These are phyloP conservation scores for Mesoclemmys tuberculata DNA, from an alignment of 2,113 vertebrate genomes.

Conservation along the genomic window DNA sequence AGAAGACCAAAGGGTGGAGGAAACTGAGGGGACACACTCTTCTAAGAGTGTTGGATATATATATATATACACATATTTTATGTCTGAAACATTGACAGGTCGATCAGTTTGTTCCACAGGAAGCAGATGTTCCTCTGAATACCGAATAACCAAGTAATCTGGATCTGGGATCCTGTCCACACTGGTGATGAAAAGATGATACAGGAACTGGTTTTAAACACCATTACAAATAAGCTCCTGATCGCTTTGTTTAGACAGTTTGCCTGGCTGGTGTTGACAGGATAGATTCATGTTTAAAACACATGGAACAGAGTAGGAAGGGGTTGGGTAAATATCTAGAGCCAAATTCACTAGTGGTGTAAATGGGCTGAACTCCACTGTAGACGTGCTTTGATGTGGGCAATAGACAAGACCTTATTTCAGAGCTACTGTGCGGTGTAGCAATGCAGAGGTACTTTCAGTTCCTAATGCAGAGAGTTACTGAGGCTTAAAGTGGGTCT, in stretches of 20 bases:
- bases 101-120: neutral
- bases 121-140: neutral
- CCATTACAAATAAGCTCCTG: neutral
- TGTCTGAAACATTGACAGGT: neutral
- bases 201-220: neutral
- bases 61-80: fast-evolving
- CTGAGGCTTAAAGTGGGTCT: slow-evolving; percentile 5
- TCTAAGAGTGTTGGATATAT: neutral
- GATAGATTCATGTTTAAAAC: neutral
- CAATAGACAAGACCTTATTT: neutral
- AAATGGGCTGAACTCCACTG: neutral
- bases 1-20: fast-evolving
- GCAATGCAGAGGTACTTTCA: slow-evolving; percentile 1
- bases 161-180: neutral
- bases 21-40: neutral
- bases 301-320: neutral
- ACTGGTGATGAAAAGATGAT: neutral
- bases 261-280: neutral
- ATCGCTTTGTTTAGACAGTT: neutral
- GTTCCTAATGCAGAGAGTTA: neutral
- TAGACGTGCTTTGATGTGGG: neutral
- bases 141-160: neutral
- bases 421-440: neutral
- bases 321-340: neutral
- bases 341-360: neutral